A percentile compares a stretch with the other conserved stretches of the same genome.
Evolutionary conservation across 2,797 vertebrate species (phyloP).

Genomic region (Eulemur albifrons): DNA sequence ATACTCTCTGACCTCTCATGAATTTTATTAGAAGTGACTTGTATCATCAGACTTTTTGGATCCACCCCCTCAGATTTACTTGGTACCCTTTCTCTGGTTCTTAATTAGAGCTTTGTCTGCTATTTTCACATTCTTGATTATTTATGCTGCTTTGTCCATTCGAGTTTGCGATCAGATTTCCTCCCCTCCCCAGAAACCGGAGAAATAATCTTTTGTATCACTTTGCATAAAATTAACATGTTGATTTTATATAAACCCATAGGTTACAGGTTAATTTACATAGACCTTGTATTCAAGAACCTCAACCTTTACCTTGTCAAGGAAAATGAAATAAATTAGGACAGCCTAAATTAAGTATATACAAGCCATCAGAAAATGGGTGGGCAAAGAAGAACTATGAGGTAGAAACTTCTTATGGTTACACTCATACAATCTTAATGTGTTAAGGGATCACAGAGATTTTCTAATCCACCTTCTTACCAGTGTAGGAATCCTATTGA

Average conservation of each 20-base stretch:
- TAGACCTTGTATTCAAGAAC: slow-evolving; percentile 53
- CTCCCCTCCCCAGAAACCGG: background rate
- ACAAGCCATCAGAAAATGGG: slow-evolving; percentile 2
- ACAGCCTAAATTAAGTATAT: slow-evolving; percentile 15
- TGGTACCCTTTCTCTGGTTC: background rate
- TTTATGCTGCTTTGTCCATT: slow-evolving; percentile 47
- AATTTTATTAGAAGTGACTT: slow-evolving; percentile 27
- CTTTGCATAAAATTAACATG: slow-evolving; percentile 67
- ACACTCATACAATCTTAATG: background rate
- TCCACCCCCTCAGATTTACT: background rate
- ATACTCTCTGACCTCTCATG: background rate
- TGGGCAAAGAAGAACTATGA: background rate
- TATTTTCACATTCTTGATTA: slow-evolving; percentile 50
- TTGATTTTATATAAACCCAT: slow-evolving; percentile 56
- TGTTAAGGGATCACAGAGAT: background rate
- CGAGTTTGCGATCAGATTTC: background rate
- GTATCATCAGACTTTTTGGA: slow-evolving; percentile 16
- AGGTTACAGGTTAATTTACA: slow-evolving; percentile 68
- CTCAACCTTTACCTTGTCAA: slow-evolving; percentile 40
- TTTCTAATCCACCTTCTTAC: background rate
- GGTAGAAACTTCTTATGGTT: background rate
- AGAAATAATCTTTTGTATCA: slow-evolving; percentile 52
- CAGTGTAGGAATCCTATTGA: background rate
- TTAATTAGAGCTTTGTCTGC: slow-evolving; percentile 7
- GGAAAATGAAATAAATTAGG: slow-evolving; percentile 66